phyloP scores from a whole-genome alignment of 64 coral and sea anemone species.

The Pocillopora damicornis region DNA sequence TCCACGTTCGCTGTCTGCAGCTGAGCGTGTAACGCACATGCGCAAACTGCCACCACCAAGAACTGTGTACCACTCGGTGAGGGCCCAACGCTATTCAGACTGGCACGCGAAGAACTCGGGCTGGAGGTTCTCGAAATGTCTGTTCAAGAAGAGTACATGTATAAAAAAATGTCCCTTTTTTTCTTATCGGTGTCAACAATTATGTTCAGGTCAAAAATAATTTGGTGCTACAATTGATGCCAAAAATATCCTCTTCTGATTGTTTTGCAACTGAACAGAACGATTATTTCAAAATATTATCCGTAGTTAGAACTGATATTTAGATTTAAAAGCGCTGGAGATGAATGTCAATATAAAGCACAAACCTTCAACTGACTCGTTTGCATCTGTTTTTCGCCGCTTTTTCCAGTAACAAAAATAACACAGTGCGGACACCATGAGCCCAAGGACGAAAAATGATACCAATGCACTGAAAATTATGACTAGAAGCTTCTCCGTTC shows the following conservation, averaged over 20 bases:
- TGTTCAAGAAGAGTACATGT: background rate
- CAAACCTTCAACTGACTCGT: background rate
- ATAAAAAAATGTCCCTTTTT: too few species aligned
- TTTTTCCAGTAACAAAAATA: constrained; percentile 67
- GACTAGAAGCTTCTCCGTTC: constrained; percentile 17
- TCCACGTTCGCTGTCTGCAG: constrained; percentile 25
- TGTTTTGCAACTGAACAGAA: background rate
- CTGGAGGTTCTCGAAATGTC: background rate
- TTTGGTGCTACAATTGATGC: too few species aligned
- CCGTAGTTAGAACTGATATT: too few species aligned
- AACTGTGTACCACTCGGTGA: background rate
- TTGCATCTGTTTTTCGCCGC: background rate
- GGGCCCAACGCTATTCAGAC: background rate
- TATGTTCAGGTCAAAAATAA: too few species aligned
- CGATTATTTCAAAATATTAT: too few species aligned
- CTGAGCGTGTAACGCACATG: constrained; percentile 47
- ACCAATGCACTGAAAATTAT: constrained; percentile 24
- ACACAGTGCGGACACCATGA: constrained; percentile 4
- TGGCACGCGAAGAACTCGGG: background rate
- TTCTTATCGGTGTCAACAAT: too few species aligned
- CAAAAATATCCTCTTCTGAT: background rate
- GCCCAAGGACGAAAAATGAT: constrained; percentile 23
- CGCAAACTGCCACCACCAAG: constrained; percentile 14
- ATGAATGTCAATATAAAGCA: too few species aligned
- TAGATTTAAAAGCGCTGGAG: too few species aligned